These are phyloP conservation scores for Galeopsomyia nigrocyanea DNA, from an alignment of 2,888 invertebrate genomes.

Conservation along the genomic window DNA sequence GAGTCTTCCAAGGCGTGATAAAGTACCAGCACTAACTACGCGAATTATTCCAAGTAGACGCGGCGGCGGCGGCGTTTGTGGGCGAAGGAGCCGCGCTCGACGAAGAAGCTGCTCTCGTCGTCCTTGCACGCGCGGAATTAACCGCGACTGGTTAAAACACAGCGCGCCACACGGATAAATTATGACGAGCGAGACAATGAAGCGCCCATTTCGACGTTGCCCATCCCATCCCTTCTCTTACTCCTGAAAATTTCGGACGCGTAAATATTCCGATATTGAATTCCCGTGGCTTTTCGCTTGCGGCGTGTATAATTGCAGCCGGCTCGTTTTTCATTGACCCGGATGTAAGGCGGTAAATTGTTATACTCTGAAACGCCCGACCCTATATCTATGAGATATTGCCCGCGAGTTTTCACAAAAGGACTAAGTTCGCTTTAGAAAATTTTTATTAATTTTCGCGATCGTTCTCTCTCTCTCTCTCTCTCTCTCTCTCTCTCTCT, in stretches of 20 bases:
- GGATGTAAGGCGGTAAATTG: not conserved
- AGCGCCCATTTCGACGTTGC: slow-evolving; percentile 36
- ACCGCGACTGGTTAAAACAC: slow-evolving; percentile 43
- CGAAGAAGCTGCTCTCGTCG: slow-evolving; percentile 49
- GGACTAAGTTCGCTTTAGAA: slow-evolving; percentile 21
- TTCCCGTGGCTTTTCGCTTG: slow-evolving; percentile 33
- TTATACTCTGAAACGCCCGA: not conserved
- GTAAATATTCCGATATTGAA: slow-evolving; percentile 47
- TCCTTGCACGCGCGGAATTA: slow-evolving; percentile 41
- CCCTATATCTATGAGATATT: slow-evolving; percentile 18
- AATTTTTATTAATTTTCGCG: slow-evolving; percentile 38
- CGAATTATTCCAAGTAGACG: slow-evolving; percentile 62
- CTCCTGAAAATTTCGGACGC: not conserved
- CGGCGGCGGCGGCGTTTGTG: slow-evolving; percentile 29
- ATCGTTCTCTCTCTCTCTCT: slow-evolving; percentile 6
- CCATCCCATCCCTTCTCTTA: not conserved
- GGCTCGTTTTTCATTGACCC: slow-evolving; percentile 30
- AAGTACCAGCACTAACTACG: slow-evolving; percentile 60
- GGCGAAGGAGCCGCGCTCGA: slow-evolving; percentile 5
- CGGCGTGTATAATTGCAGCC: slow-evolving; percentile 18
- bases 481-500: not conserved
- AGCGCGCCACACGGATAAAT: slow-evolving; percentile 45
- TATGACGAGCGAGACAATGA: slow-evolving; percentile 42
- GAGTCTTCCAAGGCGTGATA: slow-evolving; percentile 58
- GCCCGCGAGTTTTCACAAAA: slow-evolving; percentile 7